A percentile compares a stretch with the other conserved stretches of the same genome.
Evolutionary conservation across 2,888 invertebrate genomes (phyloP).

Genomic region (Rhingia campestris): DNA sequence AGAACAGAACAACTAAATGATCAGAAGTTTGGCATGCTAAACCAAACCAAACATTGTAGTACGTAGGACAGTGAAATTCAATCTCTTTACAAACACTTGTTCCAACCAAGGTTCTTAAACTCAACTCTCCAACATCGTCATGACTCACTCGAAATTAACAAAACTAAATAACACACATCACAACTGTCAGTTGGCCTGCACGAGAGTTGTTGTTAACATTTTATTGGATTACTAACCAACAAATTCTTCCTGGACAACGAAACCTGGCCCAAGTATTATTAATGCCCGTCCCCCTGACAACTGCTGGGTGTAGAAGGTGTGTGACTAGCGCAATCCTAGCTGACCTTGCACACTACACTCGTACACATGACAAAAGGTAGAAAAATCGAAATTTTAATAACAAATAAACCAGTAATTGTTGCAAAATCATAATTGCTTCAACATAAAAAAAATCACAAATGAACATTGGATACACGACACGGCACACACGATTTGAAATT

Average conservation of each 20-base stretch:
- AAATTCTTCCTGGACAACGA: background rate
- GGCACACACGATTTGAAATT: slow-evolving; percentile 18
- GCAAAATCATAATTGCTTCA: slow-evolving; percentile 9
- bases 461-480: background rate
- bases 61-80: too few species aligned
- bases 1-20: too few species aligned
- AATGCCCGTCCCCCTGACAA: background rate
- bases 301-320: background rate
- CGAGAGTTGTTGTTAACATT: background rate
- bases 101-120: background rate
- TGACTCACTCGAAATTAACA: slow-evolving; percentile 27
- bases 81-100: background rate
- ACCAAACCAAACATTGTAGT: too few species aligned
- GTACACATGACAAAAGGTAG: background rate
- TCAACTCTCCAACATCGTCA: background rate
- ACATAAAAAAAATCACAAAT: slow-evolving; percentile 15
- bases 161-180: slow-evolving; percentile 10
- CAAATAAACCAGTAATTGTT: slow-evolving; percentile 26
- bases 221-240: background rate
- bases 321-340: slow-evolving; percentile 26
- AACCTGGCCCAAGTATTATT: background rate
- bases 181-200: slow-evolving; percentile 5
- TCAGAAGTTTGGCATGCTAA: too few species aligned
- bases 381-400: background rate
- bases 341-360: slow-evolving; percentile 33